Base-by-base conservation (phyloP, 2,113 vertebrate genomes). In the Nothobranchius kuhntae region DNA sequence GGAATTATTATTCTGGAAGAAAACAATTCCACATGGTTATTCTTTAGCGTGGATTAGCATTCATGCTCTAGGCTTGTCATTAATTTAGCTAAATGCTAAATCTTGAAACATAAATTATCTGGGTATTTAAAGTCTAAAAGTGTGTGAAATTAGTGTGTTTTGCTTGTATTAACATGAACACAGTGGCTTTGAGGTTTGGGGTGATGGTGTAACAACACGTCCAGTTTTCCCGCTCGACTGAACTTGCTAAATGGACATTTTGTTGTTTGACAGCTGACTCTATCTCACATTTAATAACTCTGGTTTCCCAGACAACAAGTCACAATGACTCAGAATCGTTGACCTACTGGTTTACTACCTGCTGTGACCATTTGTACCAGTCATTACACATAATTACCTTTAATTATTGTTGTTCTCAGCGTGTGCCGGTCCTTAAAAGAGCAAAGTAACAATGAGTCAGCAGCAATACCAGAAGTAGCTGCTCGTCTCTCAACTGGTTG, bases 391-490 rank as follows among this genome's bases (percentile, higher is more conserved):
- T 63, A 7, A 65, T 45, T 54, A 69, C 64, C 45, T 11, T 17
- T 60, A 65, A 70, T 73, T 58, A 54, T 60, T 55, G 68, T 51
- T 63, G 10, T 58, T 65, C 40, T 67, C 10, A 6, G 48, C 35
- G 14, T 46, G 42, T 52, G 48, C 68, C 21, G 36, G 70, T 44
- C 60, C 45, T 42, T 1, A 2, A 75, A 53, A 57, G 67, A 69
- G 71, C 61, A 51, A 12, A 26, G 6, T n/a, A 56, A 61, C 40
- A 46, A 21, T 66, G 68, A 73, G 47, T 73, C 59, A 71, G 65
- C 73, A 68, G 65, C 51, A 21, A 57, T 21, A n/a, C 42, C 44
- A 38, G 51, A 55, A 17, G 17, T 6, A 38, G 38, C 38, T 66
- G 45, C 53, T 60, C 36, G 21, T 26, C 52, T 21, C 59, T 48